phyloP scores from a whole-genome alignment of 2,113 vertebrate species.

The Camelus dromedarius region DNA sequence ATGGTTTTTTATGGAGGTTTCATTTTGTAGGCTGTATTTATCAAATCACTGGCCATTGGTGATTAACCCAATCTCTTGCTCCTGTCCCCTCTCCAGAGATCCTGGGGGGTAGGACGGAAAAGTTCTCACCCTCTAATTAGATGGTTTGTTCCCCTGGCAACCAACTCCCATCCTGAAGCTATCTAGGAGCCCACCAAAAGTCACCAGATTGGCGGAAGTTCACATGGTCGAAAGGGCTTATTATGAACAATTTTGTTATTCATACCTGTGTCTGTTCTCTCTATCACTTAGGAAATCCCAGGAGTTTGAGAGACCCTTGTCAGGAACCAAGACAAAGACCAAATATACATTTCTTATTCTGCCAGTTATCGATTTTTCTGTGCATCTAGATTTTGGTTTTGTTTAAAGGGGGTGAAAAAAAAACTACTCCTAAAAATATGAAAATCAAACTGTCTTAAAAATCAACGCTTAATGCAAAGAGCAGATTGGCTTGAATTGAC shows the following conservation, averaged over 20 bases:
- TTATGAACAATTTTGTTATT: neutral
- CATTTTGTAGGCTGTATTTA: neutral
- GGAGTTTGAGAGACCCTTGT: neutral
- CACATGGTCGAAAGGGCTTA: neutral
- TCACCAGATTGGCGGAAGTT: neutral
- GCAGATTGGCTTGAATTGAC: neutral
- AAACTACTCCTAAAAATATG: neutral
- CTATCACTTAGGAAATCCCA: neutral
- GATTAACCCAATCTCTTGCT: neutral
- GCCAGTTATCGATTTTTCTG: neutral
- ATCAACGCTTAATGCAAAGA: neutral
- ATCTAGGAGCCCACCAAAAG: neutral
- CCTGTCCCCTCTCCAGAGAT: neutral
- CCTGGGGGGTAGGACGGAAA: neutral
- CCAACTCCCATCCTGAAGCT: neutral
- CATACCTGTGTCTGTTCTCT: neutral
- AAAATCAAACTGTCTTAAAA: neutral
- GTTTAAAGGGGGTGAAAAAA: neutral
- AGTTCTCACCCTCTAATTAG: neutral
- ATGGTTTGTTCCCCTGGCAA: neutral
- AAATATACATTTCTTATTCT: neutral
- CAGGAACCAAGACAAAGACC: neutral
- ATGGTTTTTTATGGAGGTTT: neutral
- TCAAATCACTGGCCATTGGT: neutral
- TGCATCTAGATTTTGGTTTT: neutral